A percentile compares a stretch with the other conserved stretches of the same genome.
Evolutionary conservation across 2,797 vertebrate species (phyloP).

Genomic region (Alosa sapidissima): DNA sequence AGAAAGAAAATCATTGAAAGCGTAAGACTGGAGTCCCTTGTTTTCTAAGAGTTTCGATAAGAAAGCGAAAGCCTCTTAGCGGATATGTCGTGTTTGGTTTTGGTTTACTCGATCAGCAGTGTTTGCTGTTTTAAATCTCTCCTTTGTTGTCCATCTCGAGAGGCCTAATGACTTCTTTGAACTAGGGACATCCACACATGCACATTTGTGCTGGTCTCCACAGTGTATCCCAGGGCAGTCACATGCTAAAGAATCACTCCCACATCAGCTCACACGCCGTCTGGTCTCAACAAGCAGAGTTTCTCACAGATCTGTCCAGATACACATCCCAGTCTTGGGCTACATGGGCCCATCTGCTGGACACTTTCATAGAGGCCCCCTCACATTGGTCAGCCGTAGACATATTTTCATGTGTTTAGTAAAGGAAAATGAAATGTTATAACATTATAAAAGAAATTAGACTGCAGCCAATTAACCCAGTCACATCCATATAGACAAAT

Average conservation of each 20-base stretch:
- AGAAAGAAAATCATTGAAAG: conserved; percentile 60
- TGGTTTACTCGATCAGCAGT: conserved; percentile 68
- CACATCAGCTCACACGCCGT: conserved; percentile 56
- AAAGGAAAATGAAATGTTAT: no score
- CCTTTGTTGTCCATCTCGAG: conserved; percentile 64
- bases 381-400: not conserved
- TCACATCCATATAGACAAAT: no score
- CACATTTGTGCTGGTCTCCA: conserved; percentile 60
- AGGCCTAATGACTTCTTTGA: conserved; percentile 78
- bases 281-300: not conserved
- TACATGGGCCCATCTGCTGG: not conserved
- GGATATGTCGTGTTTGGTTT: conserved; percentile 71
- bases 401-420: not conserved
- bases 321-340: not conserved
- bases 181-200: conserved; percentile 60
- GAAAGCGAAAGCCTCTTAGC: conserved; percentile 73
- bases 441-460: no score
- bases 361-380: not conserved
- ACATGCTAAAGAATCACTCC: conserved; percentile 71
- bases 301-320: not conserved
- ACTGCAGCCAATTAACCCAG: no score
- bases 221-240: conserved; percentile 54
- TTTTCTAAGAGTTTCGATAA: conserved; percentile 59
- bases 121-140: conserved; percentile 79
- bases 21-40: conserved; percentile 62